Evolutionary conservation across 2,888 invertebrate species (phyloP), one percentile per base, ranked within the genome.

Genomic region (Brachylomia viminalis): DNA sequence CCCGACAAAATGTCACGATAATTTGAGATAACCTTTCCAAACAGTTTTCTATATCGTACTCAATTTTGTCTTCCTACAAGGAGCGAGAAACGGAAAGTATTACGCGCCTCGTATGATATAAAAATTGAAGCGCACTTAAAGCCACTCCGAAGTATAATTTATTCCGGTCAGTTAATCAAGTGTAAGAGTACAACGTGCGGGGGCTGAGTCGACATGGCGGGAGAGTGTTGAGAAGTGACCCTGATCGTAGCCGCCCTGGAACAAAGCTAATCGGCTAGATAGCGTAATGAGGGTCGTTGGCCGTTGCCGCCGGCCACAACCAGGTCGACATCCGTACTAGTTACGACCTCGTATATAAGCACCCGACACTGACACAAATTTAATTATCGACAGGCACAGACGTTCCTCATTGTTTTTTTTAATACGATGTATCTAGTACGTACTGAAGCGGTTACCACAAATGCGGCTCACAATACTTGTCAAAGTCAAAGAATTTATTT

Each of bases 221-320:
- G 78, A 84, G 77, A 82, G 77, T 67, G 72, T 62, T 62, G 74
- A 67, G 79, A 84, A 70, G 81, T 88, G 89, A 89, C 92, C 91
- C 87, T 89, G 91, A 88, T 90, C 83, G 82, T 80, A 80, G 84
- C 49, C 75, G 83, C 82, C 77, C 77, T 82, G 84, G 77, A 77
- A 73, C 79, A 77, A 77, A 84, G 85, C 74, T 86, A 79, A 86
- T 85, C 85, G 84, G 83, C 69, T 81, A 81, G 79, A 75, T 85
- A 83, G 86, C 79, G 84, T 86, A 88, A 86, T 83, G 88, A 88
- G 87, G 88, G 90, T 88, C 88, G 84, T 81, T 85, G 87, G 75
- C 86, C 88, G 80, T 75, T 75, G 79, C 76, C 75, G 79, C 78
- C 20, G 54, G 67, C 69, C 70, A 73, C 77, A 76, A 80, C 83